These are phyloP conservation scores for Epinephelus lanceolatus DNA, from an alignment of 2,113 vertebrate genomes.

Conservation along the genomic window DNA sequence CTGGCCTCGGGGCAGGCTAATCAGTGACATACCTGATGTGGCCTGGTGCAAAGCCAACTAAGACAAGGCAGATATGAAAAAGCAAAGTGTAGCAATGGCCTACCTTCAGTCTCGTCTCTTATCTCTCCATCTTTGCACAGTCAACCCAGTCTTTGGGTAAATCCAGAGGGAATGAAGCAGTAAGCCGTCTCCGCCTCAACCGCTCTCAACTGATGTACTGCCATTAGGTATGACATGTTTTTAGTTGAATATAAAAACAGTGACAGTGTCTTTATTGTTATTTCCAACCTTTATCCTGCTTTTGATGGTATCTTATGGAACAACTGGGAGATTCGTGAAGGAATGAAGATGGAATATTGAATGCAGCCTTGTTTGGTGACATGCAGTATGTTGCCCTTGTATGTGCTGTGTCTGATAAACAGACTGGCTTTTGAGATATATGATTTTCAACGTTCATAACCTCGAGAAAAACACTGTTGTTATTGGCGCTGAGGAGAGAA, in stretches of 20 bases:
- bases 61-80: slow-evolving; percentile 30
- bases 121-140: slow-evolving; percentile 26
- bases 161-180: slow-evolving; percentile 17
- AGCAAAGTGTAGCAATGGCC: slow-evolving; percentile 3
- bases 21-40: slow-evolving; percentile 40
- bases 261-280: not conserved
- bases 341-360: slow-evolving; percentile 22
- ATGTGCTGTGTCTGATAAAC: slow-evolving; percentile 29
- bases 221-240: slow-evolving; percentile 12
- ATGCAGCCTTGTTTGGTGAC: not conserved
- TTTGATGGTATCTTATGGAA: slow-evolving; percentile 27
- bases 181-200: not conserved
- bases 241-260: slow-evolving; percentile 9
- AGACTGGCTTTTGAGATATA: slow-evolving; percentile 9
- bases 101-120: slow-evolving; percentile 16
- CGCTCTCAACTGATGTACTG: slow-evolving; percentile 23
- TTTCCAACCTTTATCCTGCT: slow-evolving; percentile 4
- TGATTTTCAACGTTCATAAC: slow-evolving; percentile 14
- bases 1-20: slow-evolving; percentile 16
- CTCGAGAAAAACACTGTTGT: slow-evolving; percentile 28
- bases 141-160: slow-evolving; percentile 29
- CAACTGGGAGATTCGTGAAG: slow-evolving; percentile 14
- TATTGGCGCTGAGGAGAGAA: slow-evolving; percentile 13
- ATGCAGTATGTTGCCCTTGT: not conserved
- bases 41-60: slow-evolving; percentile 18